Evolutionary conservation across 2,888 invertebrate genomes (phyloP), one percentile per base, ranked within the genome.

Genomic region (Allacma fusca): DNA sequence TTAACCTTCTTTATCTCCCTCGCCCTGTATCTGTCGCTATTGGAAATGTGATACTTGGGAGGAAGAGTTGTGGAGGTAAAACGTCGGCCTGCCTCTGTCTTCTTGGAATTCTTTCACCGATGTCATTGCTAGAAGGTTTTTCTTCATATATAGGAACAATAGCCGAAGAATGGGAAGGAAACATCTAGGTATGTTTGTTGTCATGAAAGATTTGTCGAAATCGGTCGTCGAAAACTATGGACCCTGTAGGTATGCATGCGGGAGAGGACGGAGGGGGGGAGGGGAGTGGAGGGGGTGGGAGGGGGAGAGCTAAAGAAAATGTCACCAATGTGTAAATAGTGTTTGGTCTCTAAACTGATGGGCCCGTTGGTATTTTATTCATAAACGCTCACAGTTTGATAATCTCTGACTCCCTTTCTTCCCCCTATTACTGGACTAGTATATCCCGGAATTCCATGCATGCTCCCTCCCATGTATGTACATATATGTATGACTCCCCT

Each of bases 261-360:
- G n/a, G n/a, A n/a, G n/a, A n/a, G 57, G 57, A 57, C 7, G 16
- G 21, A 57, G 57, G 13, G 34, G 9, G 34, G 9, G 34, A 34
- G 34, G 9, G 34, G 9, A 9, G 9, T 4, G 9, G 34, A 34
- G 34, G 9, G 34, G 9, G 34, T 7, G 34, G 9, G 34, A 34
- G 34, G 9, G 50, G 16, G 50, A 50, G 50, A 57, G 43, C 50
- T 57, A 75, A 75, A 75, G 67, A 57, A 75, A 75, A 75, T 75
- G 65, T 65, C 65, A 65, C 65, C 28, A 65, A 28, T 65, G 40
- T 68, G 68, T 68, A 68, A 34, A 68, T 68, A 67, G 28, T n/a
- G 68, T 68, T 50, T 5, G 68, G 68, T 68, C 68, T 68, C 21
- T 40, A 19, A 40, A 40, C 40, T 68, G 40, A 68, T 68, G 68